Percentiles rank a stretch among this genome's conserved stretches.
phyloP scores from a whole-genome alignment of 2,797 vertebrate species.

The Nyctalus aviator region DNA sequence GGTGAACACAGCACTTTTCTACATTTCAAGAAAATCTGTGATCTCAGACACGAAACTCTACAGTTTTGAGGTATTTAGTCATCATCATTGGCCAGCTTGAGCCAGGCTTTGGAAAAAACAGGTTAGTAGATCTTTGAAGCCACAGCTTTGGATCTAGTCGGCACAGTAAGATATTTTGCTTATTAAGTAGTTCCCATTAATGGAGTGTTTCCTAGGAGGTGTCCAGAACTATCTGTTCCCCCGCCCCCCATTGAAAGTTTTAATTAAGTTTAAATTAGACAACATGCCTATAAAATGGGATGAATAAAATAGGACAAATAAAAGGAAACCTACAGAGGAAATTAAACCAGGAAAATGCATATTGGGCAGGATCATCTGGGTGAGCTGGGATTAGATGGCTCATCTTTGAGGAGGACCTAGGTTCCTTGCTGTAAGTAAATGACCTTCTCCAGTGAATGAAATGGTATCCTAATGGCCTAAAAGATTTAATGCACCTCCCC shows the following conservation, averaged over 20 bases:
- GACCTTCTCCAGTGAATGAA: conserved; percentile 66
- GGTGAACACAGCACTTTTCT: not conserved
- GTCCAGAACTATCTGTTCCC: not conserved
- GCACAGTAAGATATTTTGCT: conserved; percentile 65
- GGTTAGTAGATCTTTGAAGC: not conserved
- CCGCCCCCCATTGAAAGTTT: conserved; percentile 71
- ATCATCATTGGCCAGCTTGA: not conserved
- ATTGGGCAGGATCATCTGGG: conserved; percentile 63
- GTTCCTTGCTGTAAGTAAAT: conserved; percentile 75
- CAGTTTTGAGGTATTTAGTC: not conserved
- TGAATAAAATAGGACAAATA: conserved; percentile 76
- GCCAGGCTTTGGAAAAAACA: not conserved
- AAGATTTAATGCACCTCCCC: conserved; percentile 63
- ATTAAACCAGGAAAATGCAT: conserved; percentile 72
- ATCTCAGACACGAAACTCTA: not conserved
- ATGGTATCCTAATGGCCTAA: conserved; percentile 73
- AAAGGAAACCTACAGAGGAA: conserved; percentile 74
- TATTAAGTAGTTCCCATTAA: conserved; percentile 71
- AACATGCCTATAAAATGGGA: conserved; percentile 67
- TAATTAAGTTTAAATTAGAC: conserved; percentile 82
- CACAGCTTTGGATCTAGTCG: conserved; percentile 11
- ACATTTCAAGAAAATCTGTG: not conserved
- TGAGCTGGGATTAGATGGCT: conserved; percentile 68
- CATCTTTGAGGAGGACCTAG: conserved; percentile 63
- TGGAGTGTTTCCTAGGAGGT: conserved; percentile 73